Percentiles rank a stretch among this genome's conserved stretches.
Evolutionary conservation across 2,797 vertebrate genomes (phyloP).

Genomic region (Trachurus trachurus): DNA sequence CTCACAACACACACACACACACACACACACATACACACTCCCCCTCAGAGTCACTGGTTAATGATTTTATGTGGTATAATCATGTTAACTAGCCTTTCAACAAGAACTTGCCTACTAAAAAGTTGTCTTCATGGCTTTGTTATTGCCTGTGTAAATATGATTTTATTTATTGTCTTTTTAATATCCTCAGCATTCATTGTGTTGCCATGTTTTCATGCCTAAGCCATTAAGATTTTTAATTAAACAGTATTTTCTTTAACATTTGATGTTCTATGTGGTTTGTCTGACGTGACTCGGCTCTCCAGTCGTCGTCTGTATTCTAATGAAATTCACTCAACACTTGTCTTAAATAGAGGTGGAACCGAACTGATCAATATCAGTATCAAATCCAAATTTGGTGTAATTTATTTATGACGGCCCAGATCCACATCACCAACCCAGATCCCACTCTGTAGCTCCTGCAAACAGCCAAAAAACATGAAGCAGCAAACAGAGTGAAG

Average conservation of each 20-base stretch:
- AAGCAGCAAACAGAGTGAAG: too few relatives aligned
- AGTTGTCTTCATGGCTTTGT: conserved; percentile 69
- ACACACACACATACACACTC: background rate
- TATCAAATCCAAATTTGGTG: too few relatives aligned
- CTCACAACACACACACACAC: background rate
- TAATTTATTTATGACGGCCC: too few relatives aligned
- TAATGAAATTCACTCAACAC: background rate
- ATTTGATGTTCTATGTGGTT: conserved; percentile 48
- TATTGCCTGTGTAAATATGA: conserved; percentile 81
- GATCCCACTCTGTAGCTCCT: too few relatives aligned
- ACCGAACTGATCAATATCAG: too few relatives aligned
- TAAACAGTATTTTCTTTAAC: conserved; percentile 87
- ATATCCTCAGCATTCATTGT: conserved; percentile 81
- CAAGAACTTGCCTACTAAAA: conserved; percentile 74
- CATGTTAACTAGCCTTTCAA: conserved; percentile 67
- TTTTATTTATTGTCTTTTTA: conserved; percentile 87
- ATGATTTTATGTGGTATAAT: conserved; percentile 38
- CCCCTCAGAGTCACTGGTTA: conserved; percentile 37
- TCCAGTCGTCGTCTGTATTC: background rate
- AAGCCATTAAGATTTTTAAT: conserved; percentile 87
- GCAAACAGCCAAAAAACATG: too few relatives aligned
- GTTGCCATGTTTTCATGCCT: conserved; percentile 83
- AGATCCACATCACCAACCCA: too few relatives aligned
- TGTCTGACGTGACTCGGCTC: background rate
- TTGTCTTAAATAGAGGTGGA: background rate